phyloP scores from a whole-genome alignment of 1,140 invertebrate species.

The Lordiphosa mommai region DNA sequence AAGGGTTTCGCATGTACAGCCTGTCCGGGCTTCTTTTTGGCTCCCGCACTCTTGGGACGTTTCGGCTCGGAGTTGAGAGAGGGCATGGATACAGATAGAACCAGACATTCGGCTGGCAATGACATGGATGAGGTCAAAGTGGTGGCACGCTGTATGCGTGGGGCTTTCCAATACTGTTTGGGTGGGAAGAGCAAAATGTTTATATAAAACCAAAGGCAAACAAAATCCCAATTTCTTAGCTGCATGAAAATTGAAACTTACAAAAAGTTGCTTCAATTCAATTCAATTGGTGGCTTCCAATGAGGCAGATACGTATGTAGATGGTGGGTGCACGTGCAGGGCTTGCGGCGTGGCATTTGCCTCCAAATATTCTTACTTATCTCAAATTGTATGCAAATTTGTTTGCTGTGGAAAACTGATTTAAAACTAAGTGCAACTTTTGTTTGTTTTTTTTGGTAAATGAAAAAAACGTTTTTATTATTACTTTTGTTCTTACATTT shows the following conservation, averaged over 20 bases:
- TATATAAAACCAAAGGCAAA: background rate
- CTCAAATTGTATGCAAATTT: slow-evolving; percentile 39
- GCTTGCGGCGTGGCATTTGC: slow-evolving; percentile 52
- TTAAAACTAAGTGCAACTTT: slow-evolving; percentile 52
- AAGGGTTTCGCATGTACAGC: slow-evolving; percentile 75
- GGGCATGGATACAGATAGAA: slow-evolving; percentile 78
- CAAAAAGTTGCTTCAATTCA: slow-evolving; percentile 56
- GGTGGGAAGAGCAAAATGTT: background rate
- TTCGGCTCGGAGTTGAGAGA: slow-evolving; percentile 71
- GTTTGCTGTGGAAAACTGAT: slow-evolving; percentile 37
- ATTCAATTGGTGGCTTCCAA: slow-evolving; percentile 62
- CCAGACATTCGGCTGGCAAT: slow-evolving; percentile 76
- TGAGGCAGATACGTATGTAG: slow-evolving; percentile 62
- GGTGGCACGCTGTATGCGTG: slow-evolving; percentile 71
- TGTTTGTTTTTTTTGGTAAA: slow-evolving; percentile 47
- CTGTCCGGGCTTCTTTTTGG: slow-evolving; percentile 72
- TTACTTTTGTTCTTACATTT: slow-evolving; percentile 66
- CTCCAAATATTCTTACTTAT: slow-evolving; percentile 26
- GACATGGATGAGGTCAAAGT: slow-evolving; percentile 79
- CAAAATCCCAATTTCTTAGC: slow-evolving; percentile 37
- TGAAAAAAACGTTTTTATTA: slow-evolving; percentile 64
- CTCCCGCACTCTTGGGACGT: slow-evolving; percentile 72
- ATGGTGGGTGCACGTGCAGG: slow-evolving; percentile 61
- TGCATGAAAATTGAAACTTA: slow-evolving; percentile 63
- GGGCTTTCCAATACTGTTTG: slow-evolving; percentile 71